phyloP scores from a whole-genome alignment of 2,113 vertebrate species.

The Ramphastos sulfuratus region DNA sequence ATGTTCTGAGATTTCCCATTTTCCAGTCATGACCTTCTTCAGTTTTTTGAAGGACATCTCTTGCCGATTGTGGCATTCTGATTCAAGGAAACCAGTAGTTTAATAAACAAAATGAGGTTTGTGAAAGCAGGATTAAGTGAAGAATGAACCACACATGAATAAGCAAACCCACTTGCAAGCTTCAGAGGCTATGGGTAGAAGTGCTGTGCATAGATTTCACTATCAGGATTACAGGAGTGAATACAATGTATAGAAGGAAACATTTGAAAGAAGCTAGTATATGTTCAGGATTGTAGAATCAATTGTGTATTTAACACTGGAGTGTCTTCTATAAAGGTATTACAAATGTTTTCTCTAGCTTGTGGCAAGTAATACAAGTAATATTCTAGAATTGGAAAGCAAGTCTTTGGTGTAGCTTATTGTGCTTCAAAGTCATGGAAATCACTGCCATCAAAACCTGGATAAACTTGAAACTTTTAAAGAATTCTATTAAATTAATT shows the following conservation, averaged over 20 bases:
- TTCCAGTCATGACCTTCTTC: not conserved
- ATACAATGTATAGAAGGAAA: not conserved
- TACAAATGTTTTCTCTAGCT: not conserved
- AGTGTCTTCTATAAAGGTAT: not conserved
- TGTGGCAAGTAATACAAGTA: not conserved
- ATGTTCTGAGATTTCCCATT: not conserved
- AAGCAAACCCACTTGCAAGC: not conserved
- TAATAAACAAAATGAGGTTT: not conserved
- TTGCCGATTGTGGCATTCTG: not conserved
- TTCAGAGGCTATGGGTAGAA: not conserved
- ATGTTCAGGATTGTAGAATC: not conserved
- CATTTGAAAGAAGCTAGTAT: not conserved
- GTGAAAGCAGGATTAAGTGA: not conserved
- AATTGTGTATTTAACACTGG: not conserved
- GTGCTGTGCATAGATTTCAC: not conserved
- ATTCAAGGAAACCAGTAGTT: not conserved
- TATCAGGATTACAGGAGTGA: not conserved
- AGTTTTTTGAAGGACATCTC: not conserved
- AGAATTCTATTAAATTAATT: not conserved
- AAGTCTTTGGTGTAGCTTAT: not conserved
- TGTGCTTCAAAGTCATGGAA: not conserved
- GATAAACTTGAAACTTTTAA: not conserved
- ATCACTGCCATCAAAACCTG: not conserved
- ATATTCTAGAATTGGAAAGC: not conserved
- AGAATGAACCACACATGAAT: not conserved